Conservation (phyloP, 2,888 invertebrate genomes). For the Drosophila dives region DNA sequence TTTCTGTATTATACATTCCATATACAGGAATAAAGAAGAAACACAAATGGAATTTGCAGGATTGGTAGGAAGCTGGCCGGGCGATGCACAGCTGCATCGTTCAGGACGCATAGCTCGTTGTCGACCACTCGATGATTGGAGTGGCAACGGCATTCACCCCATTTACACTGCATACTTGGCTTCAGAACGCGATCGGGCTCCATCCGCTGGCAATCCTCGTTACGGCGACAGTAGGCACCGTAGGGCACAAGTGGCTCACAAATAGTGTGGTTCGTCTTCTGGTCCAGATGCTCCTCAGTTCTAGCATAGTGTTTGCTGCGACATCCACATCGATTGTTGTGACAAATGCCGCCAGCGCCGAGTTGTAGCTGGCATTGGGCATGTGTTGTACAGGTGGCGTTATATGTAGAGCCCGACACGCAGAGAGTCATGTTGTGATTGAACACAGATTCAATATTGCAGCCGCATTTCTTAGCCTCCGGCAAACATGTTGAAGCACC, state of each 20-base stretch:
- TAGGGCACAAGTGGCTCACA: constrained; percentile 44
- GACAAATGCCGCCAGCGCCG: constrained; percentile 51
- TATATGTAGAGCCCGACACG: constrained; percentile 24
- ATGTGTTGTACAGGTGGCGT: constrained; percentile 40
- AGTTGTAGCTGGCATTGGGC: constrained; percentile 63
- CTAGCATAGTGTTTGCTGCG: constrained; percentile 39
- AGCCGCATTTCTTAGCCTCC: constrained; percentile 42
- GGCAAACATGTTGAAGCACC: constrained; percentile 46
- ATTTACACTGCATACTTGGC: constrained; percentile 44
- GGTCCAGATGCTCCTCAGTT: not conserved
- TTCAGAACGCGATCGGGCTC: not conserved
- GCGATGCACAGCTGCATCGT: not conserved
- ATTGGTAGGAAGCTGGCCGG: not conserved
- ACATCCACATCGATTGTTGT: constrained; percentile 49
- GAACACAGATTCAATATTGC: constrained; percentile 35
- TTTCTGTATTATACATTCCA: constrained; percentile 1
- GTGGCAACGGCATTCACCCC: constrained; percentile 54
- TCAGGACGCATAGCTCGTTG: constrained; percentile 34
- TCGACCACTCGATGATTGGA: constrained; percentile 13
- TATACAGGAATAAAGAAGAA: constrained; percentile 6
- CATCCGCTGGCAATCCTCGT: constrained; percentile 45
- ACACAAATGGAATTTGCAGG: not conserved
- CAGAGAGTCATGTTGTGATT: constrained; percentile 52
- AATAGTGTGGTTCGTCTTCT: not conserved
- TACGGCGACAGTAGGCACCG: constrained; percentile 49